Conservation (phyloP, 2,888 invertebrate species). For the Anaspis maculata region DNA sequence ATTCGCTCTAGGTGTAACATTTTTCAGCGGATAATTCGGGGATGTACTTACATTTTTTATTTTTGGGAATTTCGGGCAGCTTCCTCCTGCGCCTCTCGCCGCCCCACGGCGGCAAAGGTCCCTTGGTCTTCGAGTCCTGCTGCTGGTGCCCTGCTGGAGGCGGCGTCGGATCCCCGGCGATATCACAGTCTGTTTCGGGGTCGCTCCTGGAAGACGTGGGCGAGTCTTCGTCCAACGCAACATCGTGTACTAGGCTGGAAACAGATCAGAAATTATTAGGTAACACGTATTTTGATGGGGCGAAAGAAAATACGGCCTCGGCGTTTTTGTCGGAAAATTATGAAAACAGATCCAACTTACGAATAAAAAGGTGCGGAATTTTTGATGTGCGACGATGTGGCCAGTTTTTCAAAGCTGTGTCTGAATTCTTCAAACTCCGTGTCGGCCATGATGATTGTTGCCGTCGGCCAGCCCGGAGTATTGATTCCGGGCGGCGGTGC, state of each 20-base stretch:
- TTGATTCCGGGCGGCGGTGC: constrained; percentile 21
- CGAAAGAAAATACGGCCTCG: background rate
- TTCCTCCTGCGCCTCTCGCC: constrained; percentile 67
- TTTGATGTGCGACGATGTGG: constrained; percentile 64
- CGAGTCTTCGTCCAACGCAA: constrained; percentile 72
- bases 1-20: too few species aligned
- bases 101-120: constrained; percentile 24
- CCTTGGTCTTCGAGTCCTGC: constrained; percentile 24
- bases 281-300: too few species aligned
- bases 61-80: constrained; percentile 83
- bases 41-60: constrained; percentile 66
- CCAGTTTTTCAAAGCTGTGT: constrained; percentile 73
- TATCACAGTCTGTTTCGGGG: constrained; percentile 48
- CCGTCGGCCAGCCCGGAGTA: constrained; percentile 23
- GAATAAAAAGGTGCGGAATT: constrained; percentile 79
- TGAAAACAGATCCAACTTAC: constrained; percentile 52
- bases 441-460: constrained; percentile 72
- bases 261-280: too few species aligned
- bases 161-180: constrained; percentile 41
- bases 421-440: constrained; percentile 90
- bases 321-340: background rate
- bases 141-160: constrained; percentile 27
- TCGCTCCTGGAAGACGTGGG: constrained; percentile 71
- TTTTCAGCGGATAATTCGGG: too few species aligned
- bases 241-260: constrained; percentile 74